Percentiles rank a stretch among this genome's conserved stretches.
Conservation (phyloP, 2,113 vertebrate genomes). For the Alectura lathami region DNA sequence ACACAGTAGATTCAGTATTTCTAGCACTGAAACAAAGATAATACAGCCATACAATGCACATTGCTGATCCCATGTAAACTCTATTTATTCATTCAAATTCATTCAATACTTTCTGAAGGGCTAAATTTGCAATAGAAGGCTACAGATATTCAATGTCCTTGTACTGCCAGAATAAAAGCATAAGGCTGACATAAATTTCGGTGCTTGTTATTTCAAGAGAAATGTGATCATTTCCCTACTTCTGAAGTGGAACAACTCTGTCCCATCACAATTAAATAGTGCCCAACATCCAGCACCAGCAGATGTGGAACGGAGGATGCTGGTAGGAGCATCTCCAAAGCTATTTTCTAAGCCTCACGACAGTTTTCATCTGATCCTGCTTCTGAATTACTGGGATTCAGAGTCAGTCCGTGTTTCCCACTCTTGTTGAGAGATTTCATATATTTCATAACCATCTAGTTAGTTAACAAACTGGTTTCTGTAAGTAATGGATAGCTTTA, state of each 20-base stretch:
- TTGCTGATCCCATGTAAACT: not conserved
- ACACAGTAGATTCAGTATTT: slow-evolving; percentile 33
- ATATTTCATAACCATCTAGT: not conserved
- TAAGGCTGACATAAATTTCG: not conserved
- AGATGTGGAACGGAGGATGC: not conserved
- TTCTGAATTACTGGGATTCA: not conserved
- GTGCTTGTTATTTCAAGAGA: not conserved
- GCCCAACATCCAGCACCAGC: not conserved
- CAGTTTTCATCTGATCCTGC: not conserved
- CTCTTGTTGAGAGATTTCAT: not conserved
- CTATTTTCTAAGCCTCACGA: not conserved
- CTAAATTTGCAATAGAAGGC: not conserved
- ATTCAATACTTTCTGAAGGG: not conserved
- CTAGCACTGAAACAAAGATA: slow-evolving; percentile 7
- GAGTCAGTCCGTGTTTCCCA: not conserved
- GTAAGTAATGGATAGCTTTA: not conserved
- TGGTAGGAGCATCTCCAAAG: not conserved
- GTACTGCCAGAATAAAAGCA: not conserved
- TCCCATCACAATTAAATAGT: fast-evolving
- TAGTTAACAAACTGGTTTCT: not conserved
- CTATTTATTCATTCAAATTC: slow-evolving; percentile 25
- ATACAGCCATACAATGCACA: not conserved
- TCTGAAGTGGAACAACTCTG: not conserved
- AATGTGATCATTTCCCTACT: not conserved
- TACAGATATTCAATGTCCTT: not conserved